Evolutionary conservation across 1,140 invertebrate genomes (phyloP).

Genomic region (Drosophila fuyamai): DNA sequence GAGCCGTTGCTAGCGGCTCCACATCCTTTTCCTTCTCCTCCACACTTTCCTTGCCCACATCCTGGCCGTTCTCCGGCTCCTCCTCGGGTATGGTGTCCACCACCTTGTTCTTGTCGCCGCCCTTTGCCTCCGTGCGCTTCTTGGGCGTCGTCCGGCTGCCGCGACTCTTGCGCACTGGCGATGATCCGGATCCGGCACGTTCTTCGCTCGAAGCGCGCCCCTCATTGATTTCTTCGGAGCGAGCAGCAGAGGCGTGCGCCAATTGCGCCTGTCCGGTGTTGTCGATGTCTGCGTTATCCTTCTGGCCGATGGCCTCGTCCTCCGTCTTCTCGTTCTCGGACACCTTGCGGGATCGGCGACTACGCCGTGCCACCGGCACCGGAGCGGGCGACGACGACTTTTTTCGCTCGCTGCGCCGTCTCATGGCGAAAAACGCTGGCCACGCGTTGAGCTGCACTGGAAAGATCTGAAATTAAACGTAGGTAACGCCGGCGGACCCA

Average conservation of each 20-base stretch:
- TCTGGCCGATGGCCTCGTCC: conserved; percentile 52
- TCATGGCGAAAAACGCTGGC: conserved; percentile 60
- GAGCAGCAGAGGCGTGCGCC: conserved; percentile 10
- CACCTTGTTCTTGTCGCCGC: conserved; percentile 49
- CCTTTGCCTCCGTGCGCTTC: conserved; percentile 54
- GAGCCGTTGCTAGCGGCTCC: background rate
- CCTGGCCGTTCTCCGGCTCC: conserved; percentile 61
- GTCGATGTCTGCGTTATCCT: conserved; percentile 26
- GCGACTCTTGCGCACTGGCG: conserved; percentile 70
- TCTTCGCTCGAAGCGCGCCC: conserved; percentile 66
- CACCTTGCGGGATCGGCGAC: conserved; percentile 64
- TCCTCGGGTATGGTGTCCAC: conserved; percentile 74
- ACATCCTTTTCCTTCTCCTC: conserved; percentile 2
- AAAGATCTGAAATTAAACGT: conserved; percentile 55
- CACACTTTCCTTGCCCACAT: background rate
- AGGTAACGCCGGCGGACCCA: conserved; percentile 14
- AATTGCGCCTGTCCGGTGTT: background rate
- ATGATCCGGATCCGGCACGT: conserved; percentile 19
- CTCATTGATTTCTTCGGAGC: conserved; percentile 58
- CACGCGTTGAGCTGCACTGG: conserved; percentile 23
- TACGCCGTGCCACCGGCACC: conserved; percentile 64
- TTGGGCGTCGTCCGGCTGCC: conserved; percentile 65
- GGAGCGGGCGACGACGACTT: conserved; percentile 77
- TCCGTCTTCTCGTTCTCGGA: conserved; percentile 67
- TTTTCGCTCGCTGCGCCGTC: conserved; percentile 81